phyloP scores from a whole-genome alignment of 2,888 invertebrate species.

The Troides helena region DNA sequence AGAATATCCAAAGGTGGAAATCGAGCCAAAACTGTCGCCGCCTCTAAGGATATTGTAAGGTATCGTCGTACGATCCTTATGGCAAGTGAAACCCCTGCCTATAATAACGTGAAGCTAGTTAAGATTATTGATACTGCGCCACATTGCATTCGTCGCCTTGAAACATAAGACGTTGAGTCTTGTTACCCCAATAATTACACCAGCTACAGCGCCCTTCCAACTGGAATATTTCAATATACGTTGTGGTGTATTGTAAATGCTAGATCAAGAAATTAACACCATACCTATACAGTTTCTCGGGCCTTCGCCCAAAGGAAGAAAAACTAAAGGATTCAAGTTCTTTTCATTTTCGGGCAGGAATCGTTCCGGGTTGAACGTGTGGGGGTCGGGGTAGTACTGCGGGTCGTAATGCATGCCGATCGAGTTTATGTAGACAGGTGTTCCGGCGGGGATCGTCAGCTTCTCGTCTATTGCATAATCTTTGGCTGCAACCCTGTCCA shows the following conservation, averaged over 20 bases:
- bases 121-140: too few species aligned
- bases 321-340: slow-evolving; percentile 30
- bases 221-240: background rate
- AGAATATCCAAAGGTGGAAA: too few species aligned
- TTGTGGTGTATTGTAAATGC: background rate
- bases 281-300: slow-evolving; percentile 78
- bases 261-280: background rate
- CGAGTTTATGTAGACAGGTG: slow-evolving; percentile 34
- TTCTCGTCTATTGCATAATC: slow-evolving; percentile 35
- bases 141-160: too few species aligned
- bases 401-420: slow-evolving; percentile 34
- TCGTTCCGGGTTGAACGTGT: slow-evolving; percentile 32
- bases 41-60: too few species aligned
- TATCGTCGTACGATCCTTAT: too few species aligned
- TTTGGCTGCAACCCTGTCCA: slow-evolving; percentile 30
- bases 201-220: too few species aligned
- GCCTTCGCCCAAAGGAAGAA: slow-evolving; percentile 33
- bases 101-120: too few species aligned
- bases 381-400: slow-evolving; percentile 31
- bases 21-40: too few species aligned
- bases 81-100: too few species aligned
- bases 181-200: too few species aligned
- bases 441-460: slow-evolving; percentile 31
- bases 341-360: slow-evolving; percentile 31
- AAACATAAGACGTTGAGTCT: too few species aligned